Evolutionary conservation across 2,888 invertebrate species (phyloP).

Genomic region (Drosophila maculinotata): DNA sequence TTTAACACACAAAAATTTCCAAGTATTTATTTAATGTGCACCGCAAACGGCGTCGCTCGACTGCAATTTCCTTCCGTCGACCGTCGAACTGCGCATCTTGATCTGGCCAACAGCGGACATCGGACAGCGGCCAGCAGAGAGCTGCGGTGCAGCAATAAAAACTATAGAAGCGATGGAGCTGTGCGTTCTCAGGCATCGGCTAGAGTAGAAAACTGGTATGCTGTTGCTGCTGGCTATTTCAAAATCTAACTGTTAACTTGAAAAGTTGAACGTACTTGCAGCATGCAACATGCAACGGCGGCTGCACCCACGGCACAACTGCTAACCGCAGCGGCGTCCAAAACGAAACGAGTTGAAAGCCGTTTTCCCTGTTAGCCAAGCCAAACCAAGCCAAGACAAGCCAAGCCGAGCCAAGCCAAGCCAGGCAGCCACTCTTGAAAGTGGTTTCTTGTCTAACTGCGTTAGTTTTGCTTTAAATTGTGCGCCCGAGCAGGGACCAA

Average conservation of each 20-base stretch:
- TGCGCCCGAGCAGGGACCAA: slow-evolving; percentile 57
- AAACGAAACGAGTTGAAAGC: slow-evolving; percentile 74
- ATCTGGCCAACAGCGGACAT: slow-evolving; percentile 37
- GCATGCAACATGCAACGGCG: slow-evolving; percentile 74
- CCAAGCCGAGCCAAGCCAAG: slow-evolving; percentile 27
- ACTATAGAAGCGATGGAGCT: slow-evolving; percentile 18
- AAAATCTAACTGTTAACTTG: slow-evolving; percentile 81
- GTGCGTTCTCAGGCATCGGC: slow-evolving; percentile 69
- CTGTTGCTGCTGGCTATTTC: slow-evolving; percentile 75
- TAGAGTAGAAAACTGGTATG: slow-evolving; percentile 69
- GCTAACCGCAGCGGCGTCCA: slow-evolving; percentile 43
- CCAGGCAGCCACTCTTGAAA: slow-evolving; percentile 70
- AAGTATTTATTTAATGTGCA: slow-evolving; percentile 78
- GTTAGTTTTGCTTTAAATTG: slow-evolving; percentile 80
- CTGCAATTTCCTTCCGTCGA: slow-evolving; percentile 76
- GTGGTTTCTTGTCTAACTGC: slow-evolving; percentile 80
- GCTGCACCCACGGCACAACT: slow-evolving; percentile 77
- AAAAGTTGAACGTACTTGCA: slow-evolving; percentile 80
- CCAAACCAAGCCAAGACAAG: slow-evolving; percentile 45
- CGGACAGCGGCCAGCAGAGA: slow-evolving; percentile 1
- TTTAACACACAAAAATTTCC: slow-evolving; percentile 74
- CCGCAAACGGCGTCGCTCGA: slow-evolving; percentile 40
- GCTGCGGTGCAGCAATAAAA: slow-evolving; percentile 10
- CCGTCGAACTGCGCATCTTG: slow-evolving; percentile 63
- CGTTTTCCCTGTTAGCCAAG: slow-evolving; percentile 78